Evolutionary conservation across 2,888 invertebrate species (phyloP).

Genomic region (Lepas anatifera): DNA sequence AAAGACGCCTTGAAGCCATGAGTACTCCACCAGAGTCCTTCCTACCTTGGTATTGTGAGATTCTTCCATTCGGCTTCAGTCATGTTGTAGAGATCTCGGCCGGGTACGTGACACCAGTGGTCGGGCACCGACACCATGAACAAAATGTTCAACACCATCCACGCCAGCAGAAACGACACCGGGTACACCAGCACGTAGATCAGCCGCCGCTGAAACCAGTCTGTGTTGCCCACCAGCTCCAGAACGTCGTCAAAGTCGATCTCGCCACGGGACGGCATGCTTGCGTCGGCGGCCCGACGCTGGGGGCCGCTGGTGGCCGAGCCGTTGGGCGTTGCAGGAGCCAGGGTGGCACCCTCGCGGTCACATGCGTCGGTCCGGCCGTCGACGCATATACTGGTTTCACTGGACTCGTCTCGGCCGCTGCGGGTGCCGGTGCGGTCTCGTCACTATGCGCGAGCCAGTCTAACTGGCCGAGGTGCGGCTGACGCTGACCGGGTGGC

Average conservation of each 20-base stretch:
- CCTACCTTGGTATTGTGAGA: conserved; percentile 42
- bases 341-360: too few species aligned
- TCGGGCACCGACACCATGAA: conserved; percentile 44
- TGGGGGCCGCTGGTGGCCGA: neutral
- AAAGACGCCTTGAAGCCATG: too few species aligned
- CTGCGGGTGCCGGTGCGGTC: too few species aligned
- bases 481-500: too few species aligned
- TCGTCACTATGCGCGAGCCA: too few species aligned
- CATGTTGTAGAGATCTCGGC: conserved; percentile 38
- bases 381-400: neutral
- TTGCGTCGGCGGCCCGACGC: conserved; percentile 23
- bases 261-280: conserved; percentile 38
- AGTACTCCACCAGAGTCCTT: conserved; percentile 29
- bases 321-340: too few species aligned
- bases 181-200: conserved; percentile 37
- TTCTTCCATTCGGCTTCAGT: conserved; percentile 41
- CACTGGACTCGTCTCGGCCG: too few species aligned
- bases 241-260: conserved; percentile 43
- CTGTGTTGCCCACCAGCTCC: conserved; percentile 41
- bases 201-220: conserved; percentile 40
- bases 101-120: conserved; percentile 46
- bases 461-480: too few species aligned
- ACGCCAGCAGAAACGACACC: conserved; percentile 37
- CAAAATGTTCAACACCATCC: conserved; percentile 42
- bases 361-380: neutral